Conservation (phyloP, 1,140 invertebrate species). For the Aradophagus sp. region DNA sequence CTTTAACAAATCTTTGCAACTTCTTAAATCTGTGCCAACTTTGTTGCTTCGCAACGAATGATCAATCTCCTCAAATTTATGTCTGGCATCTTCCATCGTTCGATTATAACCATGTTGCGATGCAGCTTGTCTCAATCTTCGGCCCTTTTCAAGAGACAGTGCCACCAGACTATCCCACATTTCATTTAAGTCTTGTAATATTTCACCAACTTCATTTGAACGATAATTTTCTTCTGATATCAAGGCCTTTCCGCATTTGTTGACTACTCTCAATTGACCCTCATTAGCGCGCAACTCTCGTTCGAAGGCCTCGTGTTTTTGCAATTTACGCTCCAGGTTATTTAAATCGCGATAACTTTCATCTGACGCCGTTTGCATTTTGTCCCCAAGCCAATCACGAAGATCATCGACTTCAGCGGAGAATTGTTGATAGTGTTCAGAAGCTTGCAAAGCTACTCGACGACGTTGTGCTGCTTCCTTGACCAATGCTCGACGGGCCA, state of each 20-base stretch:
- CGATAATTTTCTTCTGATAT: conserved; percentile 83
- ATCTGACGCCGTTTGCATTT: conserved; percentile 91
- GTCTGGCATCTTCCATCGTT: conserved; percentile 86
- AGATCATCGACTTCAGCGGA: conserved; percentile 92
- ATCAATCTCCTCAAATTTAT: conserved; percentile 87
- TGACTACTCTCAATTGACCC: conserved; percentile 88
- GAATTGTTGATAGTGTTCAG: conserved; percentile 89
- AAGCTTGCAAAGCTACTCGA: conserved; percentile 83
- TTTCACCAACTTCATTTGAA: conserved; percentile 80
- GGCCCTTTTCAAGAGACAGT: conserved; percentile 87
- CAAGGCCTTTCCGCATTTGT: conserved; percentile 84
- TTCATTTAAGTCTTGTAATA: conserved; percentile 81
- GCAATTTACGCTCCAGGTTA: conserved; percentile 93
- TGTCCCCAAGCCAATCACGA: conserved; percentile 92
- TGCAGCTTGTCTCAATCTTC: conserved; percentile 84
- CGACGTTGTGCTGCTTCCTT: conserved; percentile 84
- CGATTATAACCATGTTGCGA: conserved; percentile 86
- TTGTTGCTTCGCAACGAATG: conserved; percentile 84
- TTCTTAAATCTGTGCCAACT: conserved; percentile 88
- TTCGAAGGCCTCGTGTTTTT: conserved; percentile 98
- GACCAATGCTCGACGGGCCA: conserved; percentile 82
- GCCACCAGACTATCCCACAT: conserved; percentile 83
- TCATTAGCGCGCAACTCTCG: conserved; percentile 94
- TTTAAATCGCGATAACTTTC: conserved; percentile 94
- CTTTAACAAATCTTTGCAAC: conserved; percentile 90